A percentile compares a stretch with the other conserved stretches of the same genome.
phyloP scores from a whole-genome alignment of 1,140 invertebrate genomes.

The Macrocentrus cingulum region DNA sequence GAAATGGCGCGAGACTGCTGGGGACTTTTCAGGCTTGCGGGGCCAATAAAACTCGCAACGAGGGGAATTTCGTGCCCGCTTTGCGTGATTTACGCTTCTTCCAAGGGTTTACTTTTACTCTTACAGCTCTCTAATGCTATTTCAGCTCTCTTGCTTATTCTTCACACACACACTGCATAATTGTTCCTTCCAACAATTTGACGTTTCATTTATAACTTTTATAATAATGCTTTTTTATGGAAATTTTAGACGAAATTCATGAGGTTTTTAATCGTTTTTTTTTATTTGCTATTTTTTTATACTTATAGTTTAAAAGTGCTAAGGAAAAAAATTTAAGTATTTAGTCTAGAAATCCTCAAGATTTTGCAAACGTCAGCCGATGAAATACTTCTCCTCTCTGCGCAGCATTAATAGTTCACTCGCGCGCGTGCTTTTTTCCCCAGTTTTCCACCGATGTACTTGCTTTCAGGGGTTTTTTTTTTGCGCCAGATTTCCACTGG shows the following conservation, averaged over 20 bases:
- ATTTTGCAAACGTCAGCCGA: conserved; percentile 25
- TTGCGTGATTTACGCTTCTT: conserved; percentile 24
- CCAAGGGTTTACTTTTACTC: conserved; percentile 27
- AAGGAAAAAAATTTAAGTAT: no score
- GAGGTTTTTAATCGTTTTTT: no score
- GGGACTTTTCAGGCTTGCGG: conserved; percentile 8
- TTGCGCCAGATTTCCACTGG: no score
- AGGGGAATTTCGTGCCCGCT: not conserved
- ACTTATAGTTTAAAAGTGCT: not conserved
- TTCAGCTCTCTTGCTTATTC: no score
- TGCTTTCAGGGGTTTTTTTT: no score
- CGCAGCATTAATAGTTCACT: not conserved
- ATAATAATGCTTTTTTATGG: no score
- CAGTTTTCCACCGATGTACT: no score
- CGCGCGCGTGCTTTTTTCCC: conserved; percentile 3
- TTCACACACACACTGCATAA: no score
- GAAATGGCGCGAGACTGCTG: conserved; percentile 4
- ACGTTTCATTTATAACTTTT: no score
- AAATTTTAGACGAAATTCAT: no score
- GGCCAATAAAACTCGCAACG: not conserved
- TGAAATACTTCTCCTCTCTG: conserved; percentile 25
- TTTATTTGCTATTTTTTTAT: no score
- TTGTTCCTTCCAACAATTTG: no score
- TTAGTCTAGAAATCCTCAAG: conserved; percentile 17
- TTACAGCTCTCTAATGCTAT: conserved; percentile 1